phyloP scores from a whole-genome alignment of 2,888 invertebrate species.

The Drosophila fungiperda region DNA sequence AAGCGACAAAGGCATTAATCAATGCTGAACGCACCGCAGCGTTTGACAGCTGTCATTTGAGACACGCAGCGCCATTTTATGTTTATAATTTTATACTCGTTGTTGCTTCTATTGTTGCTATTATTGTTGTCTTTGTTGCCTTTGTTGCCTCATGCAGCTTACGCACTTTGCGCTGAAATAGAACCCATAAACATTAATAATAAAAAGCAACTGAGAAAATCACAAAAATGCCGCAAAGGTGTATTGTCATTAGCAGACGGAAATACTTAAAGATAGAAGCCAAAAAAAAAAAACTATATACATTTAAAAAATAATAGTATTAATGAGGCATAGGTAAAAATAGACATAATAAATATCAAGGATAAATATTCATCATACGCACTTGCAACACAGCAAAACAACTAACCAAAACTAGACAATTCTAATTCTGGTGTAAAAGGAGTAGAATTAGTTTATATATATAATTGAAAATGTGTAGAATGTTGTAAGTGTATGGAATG shows the following conservation, averaged over 20 bases:
- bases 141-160: conserved; percentile 60
- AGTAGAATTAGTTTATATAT: not conserved
- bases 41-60: conserved; percentile 75
- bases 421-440: conserved; percentile 2
- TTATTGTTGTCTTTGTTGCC: conserved; percentile 1
- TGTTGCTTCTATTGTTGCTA: conserved; percentile 7
- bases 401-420: not conserved
- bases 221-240: conserved; percentile 33
- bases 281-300: conserved; percentile 6
- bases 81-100: conserved; percentile 7
- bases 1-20: conserved; percentile 55
- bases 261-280: conserved; percentile 46
- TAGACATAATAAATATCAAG: conserved; percentile 37
- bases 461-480: not conserved
- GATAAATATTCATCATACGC: conserved; percentile 66
- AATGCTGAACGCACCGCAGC: conserved; percentile 52
- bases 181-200: conserved; percentile 46
- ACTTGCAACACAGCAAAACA: conserved; percentile 35
- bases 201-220: conserved; percentile 18
- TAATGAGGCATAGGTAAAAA: conserved; percentile 31
- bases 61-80: conserved; percentile 62
- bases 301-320: conserved; percentile 35
- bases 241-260: conserved; percentile 66
- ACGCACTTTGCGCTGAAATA: conserved; percentile 69
- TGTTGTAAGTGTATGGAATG: not conserved